phyloP scores from a whole-genome alignment of 2,797 vertebrate genomes.

The Meriones psammophilus region DNA sequence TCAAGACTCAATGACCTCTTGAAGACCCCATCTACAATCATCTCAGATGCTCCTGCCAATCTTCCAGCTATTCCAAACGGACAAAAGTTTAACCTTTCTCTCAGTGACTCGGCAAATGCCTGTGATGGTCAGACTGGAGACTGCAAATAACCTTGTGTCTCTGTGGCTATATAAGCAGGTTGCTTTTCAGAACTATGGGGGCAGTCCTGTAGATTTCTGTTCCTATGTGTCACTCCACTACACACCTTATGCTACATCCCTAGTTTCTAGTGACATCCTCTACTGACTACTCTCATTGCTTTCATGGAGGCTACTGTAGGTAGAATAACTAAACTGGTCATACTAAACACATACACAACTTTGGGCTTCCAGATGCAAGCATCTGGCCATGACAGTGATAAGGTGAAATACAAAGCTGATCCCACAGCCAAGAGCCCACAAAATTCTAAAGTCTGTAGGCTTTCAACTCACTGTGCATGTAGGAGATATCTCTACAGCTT shows the following conservation, averaged over 20 bases:
- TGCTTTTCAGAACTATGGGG: not conserved
- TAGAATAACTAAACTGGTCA: not conserved
- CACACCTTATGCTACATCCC: not conserved
- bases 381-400: not conserved
- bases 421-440: not conserved
- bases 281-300: not conserved
- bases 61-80: not conserved
- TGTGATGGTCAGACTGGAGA: not conserved
- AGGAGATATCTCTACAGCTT: not conserved
- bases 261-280: not conserved
- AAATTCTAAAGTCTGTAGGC: too few species aligned
- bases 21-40: not conserved
- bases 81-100: too few species aligned
- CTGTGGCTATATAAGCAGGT: not conserved
- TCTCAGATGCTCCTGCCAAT: not conserved
- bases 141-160: fast-evolving
- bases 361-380: not conserved
- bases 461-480: too few species aligned
- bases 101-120: not conserved
- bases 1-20: not conserved
- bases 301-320: not conserved
- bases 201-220: too few species aligned
- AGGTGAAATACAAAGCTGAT: not conserved
- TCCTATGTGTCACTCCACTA: too few species aligned
- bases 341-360: not conserved